Percentiles rank a stretch among this genome's conserved stretches.
Conservation (phyloP, 2,113 vertebrate species). For the Rutilus rutilus region DNA sequence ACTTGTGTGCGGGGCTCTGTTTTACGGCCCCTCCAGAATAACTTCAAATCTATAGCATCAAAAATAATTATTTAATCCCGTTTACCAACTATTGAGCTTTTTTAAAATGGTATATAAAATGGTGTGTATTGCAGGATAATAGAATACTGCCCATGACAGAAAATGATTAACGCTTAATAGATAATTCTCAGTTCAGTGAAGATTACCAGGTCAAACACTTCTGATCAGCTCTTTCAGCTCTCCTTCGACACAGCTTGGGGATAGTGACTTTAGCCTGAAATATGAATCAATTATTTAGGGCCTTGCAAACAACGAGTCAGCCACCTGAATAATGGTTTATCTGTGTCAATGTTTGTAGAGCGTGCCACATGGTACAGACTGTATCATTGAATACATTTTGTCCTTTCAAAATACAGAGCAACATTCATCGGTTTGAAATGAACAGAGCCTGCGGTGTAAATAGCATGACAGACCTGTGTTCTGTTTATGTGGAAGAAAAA, state of each 20-base stretch:
- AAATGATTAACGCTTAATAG: not conserved
- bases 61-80: not conserved
- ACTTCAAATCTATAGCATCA: not conserved
- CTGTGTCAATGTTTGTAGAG: constrained; percentile 43
- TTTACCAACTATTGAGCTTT: no score
- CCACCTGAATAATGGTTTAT: constrained; percentile 42
- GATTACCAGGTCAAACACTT: not conserved
- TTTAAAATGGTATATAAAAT: no score
- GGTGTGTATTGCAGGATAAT: not conserved
- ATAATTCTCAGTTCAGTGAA: constrained; percentile 6
- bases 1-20: no score
- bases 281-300: constrained; percentile 35
- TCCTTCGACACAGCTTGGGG: not conserved
- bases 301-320: constrained; percentile 36
- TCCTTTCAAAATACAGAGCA: not conserved
- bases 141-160: not conserved
- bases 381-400: constrained; percentile 30
- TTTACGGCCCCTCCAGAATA: no score
- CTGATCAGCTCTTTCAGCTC: not conserved
- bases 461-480: constrained; percentile 7
- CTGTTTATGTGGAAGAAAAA: not conserved
- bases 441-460: constrained; percentile 22
- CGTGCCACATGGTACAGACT: constrained; percentile 2
- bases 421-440: not conserved
- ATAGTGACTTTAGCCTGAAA: not conserved